Base-by-base conservation (phyloP, 2,797 vertebrate species). In the Zenarchopterus dispar region DNA sequence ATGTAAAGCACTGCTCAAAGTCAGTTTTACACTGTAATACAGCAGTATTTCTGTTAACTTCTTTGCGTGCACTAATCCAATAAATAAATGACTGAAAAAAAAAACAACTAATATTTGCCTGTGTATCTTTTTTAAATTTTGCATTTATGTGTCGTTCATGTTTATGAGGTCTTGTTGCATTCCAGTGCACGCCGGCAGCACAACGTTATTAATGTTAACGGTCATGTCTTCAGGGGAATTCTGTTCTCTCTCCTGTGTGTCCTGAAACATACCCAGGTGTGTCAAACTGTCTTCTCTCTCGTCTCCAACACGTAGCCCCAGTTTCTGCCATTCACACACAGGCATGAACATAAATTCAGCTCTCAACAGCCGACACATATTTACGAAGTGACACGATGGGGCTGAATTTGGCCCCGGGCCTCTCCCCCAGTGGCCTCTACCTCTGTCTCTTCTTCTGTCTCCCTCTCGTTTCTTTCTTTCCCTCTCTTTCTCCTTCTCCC, bases 181-280 rank as follows among this genome's bases (percentile, higher is more conserved):
- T 75, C 62, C 49, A 26, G 24, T 55, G 33, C 42, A 50, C 63
- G 74, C 77, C 59, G 21, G 56, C 53, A 24, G 78, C 64, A 28
- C 52, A 66, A 45, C 48, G 51, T 74, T 75, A 80, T 82, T 70
- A 67, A 56, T 58, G 31, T 66, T 70, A 86, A 70, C 54, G 43
- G 76, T 75, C 68, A 53, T 81, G 77, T 87, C 88, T 86, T 28
- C 80, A 67, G 84, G 82, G 86, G 80, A 84, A 78, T 85, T 86
- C 69, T 83, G 70, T 77, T 84, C 65, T 64, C 52, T 66, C 39
- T 65, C 64, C 65, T 53, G 61, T 67, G 16, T 26, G 65, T 71
- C 70, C 71, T 75, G 45, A 67, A 67, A 75, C 66, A 65, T 50
- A 56, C 58, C 73, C 74, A 79, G 78, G 85, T 87, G 84, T 85